Evolutionary conservation across 2,888 invertebrate genomes (phyloP).

Genomic region (Tipula lateralis): DNA sequence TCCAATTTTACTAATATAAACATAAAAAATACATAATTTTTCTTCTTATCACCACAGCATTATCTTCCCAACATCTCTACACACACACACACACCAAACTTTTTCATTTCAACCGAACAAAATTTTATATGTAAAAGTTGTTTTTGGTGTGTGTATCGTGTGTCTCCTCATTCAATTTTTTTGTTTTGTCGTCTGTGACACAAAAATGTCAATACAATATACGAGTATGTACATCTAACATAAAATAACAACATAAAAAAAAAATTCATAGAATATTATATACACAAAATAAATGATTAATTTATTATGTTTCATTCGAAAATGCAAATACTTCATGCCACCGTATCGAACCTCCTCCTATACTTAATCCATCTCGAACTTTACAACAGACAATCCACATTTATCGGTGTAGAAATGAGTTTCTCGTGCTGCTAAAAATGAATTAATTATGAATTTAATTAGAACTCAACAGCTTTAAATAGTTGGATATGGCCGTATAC

Average conservation of each 20-base stretch:
- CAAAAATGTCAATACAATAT: constrained; percentile 19
- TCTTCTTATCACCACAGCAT: not conserved
- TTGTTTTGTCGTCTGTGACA: not conserved
- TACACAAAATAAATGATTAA: not conserved
- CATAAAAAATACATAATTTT: not conserved
- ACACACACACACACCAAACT: not conserved
- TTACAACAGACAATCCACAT: not conserved
- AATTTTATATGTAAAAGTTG: not conserved
- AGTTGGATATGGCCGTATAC: not conserved
- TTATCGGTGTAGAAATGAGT: not conserved
- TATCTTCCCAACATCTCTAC: not conserved
- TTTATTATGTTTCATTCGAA: constrained; percentile 12
- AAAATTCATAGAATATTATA: not conserved
- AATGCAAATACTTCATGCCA: not conserved
- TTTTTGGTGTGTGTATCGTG: not conserved
- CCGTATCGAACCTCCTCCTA: not conserved
- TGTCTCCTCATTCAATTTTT: not conserved
- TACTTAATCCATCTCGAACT: not conserved
- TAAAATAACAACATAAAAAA: not conserved
- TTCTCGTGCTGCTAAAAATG: not conserved
- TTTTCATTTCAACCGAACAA: not conserved
- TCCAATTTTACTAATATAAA: constrained; percentile 11
- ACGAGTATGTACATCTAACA: not conserved
- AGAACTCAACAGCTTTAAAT: not conserved
- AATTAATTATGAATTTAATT: not conserved